These are phyloP conservation scores for Caenorhabditis sp. DNA, from an alignment of 2,888 invertebrate species.

Conservation along the genomic window DNA sequence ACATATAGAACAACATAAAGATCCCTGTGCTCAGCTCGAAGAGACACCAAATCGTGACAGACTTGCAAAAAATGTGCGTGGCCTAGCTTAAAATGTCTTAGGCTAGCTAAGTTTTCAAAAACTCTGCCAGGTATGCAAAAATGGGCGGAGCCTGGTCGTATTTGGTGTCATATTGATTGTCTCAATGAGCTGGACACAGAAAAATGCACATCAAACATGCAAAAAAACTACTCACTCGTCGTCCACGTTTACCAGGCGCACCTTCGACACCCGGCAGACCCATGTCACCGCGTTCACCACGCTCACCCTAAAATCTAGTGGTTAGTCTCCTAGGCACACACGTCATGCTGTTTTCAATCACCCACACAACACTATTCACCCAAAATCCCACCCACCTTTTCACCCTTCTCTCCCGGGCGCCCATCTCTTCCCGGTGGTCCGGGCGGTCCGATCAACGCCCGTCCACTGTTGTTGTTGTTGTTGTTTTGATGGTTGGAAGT, in stretches of 20 bases:
- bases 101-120: too few relatives aligned
- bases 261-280: constrained; percentile 65
- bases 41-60: too few relatives aligned
- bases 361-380: too few relatives aligned
- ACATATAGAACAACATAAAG: background rate
- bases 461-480: constrained; percentile 1
- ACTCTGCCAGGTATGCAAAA: too few relatives aligned
- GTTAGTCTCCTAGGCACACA: constrained; percentile 5
- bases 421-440: constrained; percentile 65
- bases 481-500: constrained; percentile 30
- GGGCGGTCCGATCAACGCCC: constrained; percentile 58
- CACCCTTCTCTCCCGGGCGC: constrained; percentile 64
- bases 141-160: too few relatives aligned
- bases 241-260: constrained; percentile 62
- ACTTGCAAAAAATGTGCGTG: too few relatives aligned
- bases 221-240: constrained; percentile 52
- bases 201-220: constrained; percentile 13
- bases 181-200: constrained; percentile 4
- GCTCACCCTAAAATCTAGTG: constrained; percentile 51
- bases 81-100: too few relatives aligned
- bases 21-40: too few relatives aligned
- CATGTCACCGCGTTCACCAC: constrained; percentile 57
- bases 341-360: background rate
- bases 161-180: too few relatives aligned
- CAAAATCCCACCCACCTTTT: constrained; percentile 55